A percentile compares a stretch with the other conserved stretches of the same genome.
Conservation (phyloP, 2,113 vertebrate genomes). For the Pollimyrus isidori region DNA sequence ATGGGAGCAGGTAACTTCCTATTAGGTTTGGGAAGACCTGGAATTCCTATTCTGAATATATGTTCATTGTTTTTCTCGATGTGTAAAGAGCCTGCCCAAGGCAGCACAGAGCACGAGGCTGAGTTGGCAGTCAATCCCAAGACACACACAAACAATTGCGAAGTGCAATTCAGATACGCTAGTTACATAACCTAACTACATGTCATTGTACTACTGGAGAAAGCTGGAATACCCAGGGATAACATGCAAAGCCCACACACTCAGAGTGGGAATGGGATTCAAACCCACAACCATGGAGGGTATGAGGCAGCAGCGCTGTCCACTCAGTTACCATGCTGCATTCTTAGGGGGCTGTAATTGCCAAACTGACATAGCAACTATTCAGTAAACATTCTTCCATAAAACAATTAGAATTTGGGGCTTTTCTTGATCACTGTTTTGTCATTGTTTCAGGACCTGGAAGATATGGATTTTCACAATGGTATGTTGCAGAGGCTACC, state of each 20-base stretch:
- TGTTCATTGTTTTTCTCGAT: background rate
- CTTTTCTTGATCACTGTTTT: background rate
- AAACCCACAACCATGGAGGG: background rate
- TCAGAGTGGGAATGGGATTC: background rate
- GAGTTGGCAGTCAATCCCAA: background rate
- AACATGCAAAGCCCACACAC: background rate
- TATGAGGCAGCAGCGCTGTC: background rate
- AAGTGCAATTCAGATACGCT: background rate
- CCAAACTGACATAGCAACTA: background rate
- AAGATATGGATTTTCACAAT: constrained; percentile 41
- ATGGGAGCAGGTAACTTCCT: constrained; percentile 56
- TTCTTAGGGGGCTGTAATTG: background rate
- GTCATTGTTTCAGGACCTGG: constrained; percentile 57
- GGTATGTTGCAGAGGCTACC: constrained; percentile 38
- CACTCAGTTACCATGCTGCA: background rate
- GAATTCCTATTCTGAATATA: background rate
- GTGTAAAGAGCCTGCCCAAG: background rate
- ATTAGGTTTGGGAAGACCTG: background rate
- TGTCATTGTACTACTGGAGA: background rate
- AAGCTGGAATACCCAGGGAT: background rate
- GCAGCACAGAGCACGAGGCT: background rate
- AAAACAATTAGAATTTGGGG: background rate
- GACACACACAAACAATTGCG: background rate
- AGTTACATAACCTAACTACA: background rate
- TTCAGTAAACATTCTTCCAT: background rate